Conservation (phyloP, 2,113 vertebrate genomes). For the Cisticola juncidis region DNA sequence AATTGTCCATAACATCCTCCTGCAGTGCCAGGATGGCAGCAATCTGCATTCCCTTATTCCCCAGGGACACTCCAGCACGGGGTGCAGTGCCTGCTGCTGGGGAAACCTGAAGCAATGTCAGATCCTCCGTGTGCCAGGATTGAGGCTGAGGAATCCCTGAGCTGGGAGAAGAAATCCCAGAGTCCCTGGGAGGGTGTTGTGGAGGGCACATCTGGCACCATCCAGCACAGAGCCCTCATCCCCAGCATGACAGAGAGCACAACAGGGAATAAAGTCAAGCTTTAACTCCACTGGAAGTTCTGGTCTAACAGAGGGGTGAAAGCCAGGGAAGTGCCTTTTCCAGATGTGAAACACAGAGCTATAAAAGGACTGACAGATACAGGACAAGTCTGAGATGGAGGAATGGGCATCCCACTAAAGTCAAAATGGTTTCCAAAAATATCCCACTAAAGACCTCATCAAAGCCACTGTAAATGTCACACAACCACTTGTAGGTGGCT, state of each 20-base stretch:
- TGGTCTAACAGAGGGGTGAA: neutral
- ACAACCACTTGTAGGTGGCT: neutral
- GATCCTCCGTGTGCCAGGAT: neutral
- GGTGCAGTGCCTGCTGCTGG: fast-evolving
- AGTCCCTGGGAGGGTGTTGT: neutral
- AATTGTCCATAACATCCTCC: neutral
- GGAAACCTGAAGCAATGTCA: neutral
- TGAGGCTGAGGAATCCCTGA: neutral
- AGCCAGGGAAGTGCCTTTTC: neutral
- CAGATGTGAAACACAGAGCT: neutral
- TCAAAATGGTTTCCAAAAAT: neutral
- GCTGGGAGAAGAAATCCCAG: neutral
- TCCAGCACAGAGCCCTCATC: neutral
- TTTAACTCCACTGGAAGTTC: neutral
- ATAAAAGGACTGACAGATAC: neutral
- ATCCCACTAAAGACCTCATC: neutral
- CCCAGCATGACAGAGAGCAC: neutral
- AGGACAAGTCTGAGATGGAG: neutral
- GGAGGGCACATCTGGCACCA: neutral
- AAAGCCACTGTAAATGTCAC: neutral
- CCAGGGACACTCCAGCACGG: neutral
- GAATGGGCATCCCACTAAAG: neutral
- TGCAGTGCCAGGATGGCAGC: neutral
- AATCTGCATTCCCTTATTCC: neutral
- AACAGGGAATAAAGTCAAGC: neutral